phyloP scores from a whole-genome alignment of 2,888 invertebrate genomes.

The Idaea aversata region DNA sequence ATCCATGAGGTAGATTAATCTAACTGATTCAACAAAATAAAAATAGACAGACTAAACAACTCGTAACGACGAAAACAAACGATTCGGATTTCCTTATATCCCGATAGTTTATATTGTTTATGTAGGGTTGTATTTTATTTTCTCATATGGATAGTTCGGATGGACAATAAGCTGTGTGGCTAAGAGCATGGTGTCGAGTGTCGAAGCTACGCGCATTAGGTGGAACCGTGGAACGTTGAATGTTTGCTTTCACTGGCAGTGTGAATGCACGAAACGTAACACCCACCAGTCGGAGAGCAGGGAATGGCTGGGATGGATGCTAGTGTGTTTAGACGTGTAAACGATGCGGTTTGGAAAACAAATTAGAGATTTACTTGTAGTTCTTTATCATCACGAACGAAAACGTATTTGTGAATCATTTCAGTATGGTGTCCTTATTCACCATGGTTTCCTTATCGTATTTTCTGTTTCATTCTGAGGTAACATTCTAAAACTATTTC shows the following conservation, averaged over 20 bases:
- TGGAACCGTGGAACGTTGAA: slow-evolving; percentile 52
- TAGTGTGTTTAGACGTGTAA: slow-evolving; percentile 24
- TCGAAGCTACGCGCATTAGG: slow-evolving; percentile 61
- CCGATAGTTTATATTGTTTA: not conserved
- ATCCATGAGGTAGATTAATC: not conserved
- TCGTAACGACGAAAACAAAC: not conserved
- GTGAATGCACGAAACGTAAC: slow-evolving; percentile 67
- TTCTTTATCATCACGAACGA: not conserved
- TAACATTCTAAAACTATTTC: too few relatives aligned
- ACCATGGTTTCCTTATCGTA: too few relatives aligned
- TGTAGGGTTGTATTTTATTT: not conserved
- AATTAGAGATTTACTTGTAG: slow-evolving; percentile 5
- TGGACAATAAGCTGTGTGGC: slow-evolving; percentile 32
- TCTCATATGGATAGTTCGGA: not conserved
- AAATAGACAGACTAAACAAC: slow-evolving; percentile 1
- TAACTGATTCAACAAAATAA: not conserved
- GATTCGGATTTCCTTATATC: not conserved
- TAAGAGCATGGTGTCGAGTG: slow-evolving; percentile 71
- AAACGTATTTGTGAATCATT: slow-evolving; percentile 10
- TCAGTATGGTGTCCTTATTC: too few relatives aligned
- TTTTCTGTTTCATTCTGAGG: too few relatives aligned
- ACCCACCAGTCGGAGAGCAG: slow-evolving; percentile 47
- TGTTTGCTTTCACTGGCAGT: slow-evolving; percentile 72
- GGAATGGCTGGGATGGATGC: slow-evolving; percentile 44
- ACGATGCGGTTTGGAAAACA: slow-evolving; percentile 20